Base-by-base conservation (phyloP, 2,113 vertebrate genomes). In the Lophochroa leadbeateri region DNA sequence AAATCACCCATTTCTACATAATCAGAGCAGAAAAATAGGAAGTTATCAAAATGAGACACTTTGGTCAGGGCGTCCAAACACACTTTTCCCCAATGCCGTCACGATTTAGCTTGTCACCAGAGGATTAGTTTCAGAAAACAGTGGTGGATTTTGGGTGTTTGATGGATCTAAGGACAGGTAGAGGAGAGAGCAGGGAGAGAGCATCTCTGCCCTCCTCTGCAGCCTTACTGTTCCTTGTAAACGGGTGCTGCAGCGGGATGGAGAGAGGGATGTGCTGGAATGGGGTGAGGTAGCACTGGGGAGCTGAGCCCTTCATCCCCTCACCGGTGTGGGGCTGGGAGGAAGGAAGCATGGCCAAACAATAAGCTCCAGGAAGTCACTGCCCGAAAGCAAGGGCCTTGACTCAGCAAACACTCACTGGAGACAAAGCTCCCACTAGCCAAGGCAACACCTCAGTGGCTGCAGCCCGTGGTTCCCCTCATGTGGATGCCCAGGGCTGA, bases 281-380 rank as follows among this genome's bases (percentile, higher is more conserved):
- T 0, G 3, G 35, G 16, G 33, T 1, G 5, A 79, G 60, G 19
- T 1, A 0, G 39, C 55, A 67, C 17, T 52, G 37, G 29, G 53
- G 39, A 86, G 33, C 14, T 52, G 15, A 68, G 55, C 29, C 58
- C 58, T 46, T 61, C 69, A 44, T 35, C 39, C 39, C 24, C 39
- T 55, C 3, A 1, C 5, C 1, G 0, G n/a, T 27, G 29, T 3
- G 6, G 49, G 43, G 21, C 4, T 0, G 0, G 53, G 8, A 82
- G 88, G 95, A 96, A 96, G 94, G 96, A 94, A 96, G 49, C 1
- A 0, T 1, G 8, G 74, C 17, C 3, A 6, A 82, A 95, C 91
- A 91, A 91, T 77, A 74, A 85, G 31, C 75, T 37, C 7, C 61
- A 47, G 95, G 93, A 96, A 93, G 75, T 0, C 3, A 2, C 35